Base-by-base conservation (phyloP, 1,140 invertebrate genomes). In the Pseudobourletiella spinata region DNA sequence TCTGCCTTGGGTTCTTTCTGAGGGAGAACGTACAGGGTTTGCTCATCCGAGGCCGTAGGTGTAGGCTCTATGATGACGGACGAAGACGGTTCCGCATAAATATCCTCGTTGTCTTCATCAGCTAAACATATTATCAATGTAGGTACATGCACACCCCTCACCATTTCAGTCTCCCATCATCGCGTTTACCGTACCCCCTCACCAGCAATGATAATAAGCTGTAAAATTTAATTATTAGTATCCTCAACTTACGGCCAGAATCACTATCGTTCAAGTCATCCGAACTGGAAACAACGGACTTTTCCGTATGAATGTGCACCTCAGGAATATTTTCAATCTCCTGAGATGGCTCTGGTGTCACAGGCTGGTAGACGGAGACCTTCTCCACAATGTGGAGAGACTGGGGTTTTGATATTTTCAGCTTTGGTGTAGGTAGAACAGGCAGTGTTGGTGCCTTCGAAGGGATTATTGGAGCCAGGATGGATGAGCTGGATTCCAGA, bases 401-500 rank as follows among this genome's bases (percentile, higher is more conserved):
- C 46, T 18, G 60, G 61, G 39, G 43, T 44, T 24, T 22, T 57
- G 20, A 46, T 3, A 51, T 6, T 25, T 51, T 51, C 6, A 46
- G 22, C 25, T 52, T 52, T 26, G 50, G 11, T 11, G n/a, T 11
- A 22, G 8, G 8, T 39, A 8, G 11, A 3, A 57, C 24, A 48
- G 43, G 29, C 4, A 42, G 29, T 29, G 64, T 35, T 8, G 67
- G 57, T 18, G 51, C 26, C 35, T 57, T 58, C 0, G 67, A 57
- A 22, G 64, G 28, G 11, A 50, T 55, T 18, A 69, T 51, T 11
- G 55, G 32, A 11, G 61, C 61, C 82, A 73, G 61, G 80, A 78
- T 71, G 78, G 80, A 71, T 0, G 85, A 86, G 1, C 84, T 86
- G 69, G 86, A 87, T 67, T 87, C 83, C 6, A 88, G 75, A 2